Base-by-base conservation (phyloP, 2,888 invertebrate genomes). In the Nebria brevicollis region DNA sequence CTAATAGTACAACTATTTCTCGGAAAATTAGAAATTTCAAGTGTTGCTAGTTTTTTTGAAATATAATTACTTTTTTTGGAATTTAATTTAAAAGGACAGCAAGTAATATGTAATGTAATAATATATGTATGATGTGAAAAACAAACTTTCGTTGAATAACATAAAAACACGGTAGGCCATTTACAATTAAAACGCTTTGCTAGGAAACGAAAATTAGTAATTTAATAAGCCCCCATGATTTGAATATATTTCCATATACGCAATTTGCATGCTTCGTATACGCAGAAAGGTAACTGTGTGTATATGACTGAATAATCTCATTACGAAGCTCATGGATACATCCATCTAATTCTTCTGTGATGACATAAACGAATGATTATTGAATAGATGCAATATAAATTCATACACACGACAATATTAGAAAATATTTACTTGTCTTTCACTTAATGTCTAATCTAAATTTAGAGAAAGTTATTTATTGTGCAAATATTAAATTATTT, bases 321-420 rank as follows among this genome's bases (percentile, higher is more conserved):
- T 81, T 82, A 82, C 82, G 82, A 83, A 82, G 81, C 82, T 77
- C 83, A 83, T 83, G 82, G 82, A 82, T 79, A 82, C 82, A 79
- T 54, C 4, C 2, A 13, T 54, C 8, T 54, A 13, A 11, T 8
- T 8, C 8, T 13, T 54, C 54, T 13, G 11, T 54, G 54, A 3
- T 54, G 11, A 54, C 54, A 54, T 54, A 54, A 8, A 54, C 2
- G 7, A 54, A 11, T 54, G 7, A 54, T 54, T 54, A 8, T 54
- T 11, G 54, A 54, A 54, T 54, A 54, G 54, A 8, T 8, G 54
- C 54, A 11, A 54, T 13, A 54, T 54, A 8, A 54, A 54, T 11
- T 54, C 4, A 54, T 54, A 54, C 54, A 54, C 11, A 54, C 54
- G 0, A 54, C 34, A 34, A 34, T 34, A 5, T 34, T 4, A 34